Conservation (phyloP, 92 coral and sea anemone genomes). For the Porites rus region DNA sequence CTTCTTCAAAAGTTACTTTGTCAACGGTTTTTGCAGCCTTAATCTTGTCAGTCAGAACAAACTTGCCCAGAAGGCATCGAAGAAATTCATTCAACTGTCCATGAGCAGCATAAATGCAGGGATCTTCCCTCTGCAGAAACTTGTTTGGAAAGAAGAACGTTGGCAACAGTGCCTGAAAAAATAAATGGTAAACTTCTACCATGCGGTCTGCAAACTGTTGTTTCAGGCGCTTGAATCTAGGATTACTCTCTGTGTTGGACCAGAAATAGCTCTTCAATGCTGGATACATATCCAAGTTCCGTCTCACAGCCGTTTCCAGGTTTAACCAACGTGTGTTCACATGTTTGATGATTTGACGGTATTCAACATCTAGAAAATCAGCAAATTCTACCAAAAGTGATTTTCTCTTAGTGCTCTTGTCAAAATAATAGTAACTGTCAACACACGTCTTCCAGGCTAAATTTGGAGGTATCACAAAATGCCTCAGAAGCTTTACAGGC, state of each 20-base stretch:
- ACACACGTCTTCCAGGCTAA: conserved; percentile 17
- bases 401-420: conserved; percentile 5
- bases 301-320: conserved; percentile 23
- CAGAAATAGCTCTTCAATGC: conserved; percentile 47
- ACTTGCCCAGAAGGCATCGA: conserved; percentile 40
- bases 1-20: conserved; percentile 16
- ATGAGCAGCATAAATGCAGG: conserved; percentile 51
- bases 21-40: conserved; percentile 33
- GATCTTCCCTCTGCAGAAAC: conserved; percentile 62
- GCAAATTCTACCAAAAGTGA: not conserved
- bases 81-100: conserved; percentile 44
- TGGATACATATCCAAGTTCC: conserved; percentile 45
- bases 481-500: conserved; percentile 66
- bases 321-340: not conserved
- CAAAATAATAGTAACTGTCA: not conserved
- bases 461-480: conserved; percentile 35
- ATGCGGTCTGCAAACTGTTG: conserved; percentile 48
- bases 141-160: conserved; percentile 9
- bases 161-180: conserved; percentile 24
- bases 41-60: conserved; percentile 38
- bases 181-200: conserved; percentile 42
- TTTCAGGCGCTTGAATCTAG: conserved; percentile 52
- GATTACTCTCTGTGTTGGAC: conserved; percentile 18
- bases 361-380: not conserved
- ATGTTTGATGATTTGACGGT: not conserved